Conservation (phyloP, 35 echinoderm and acorn worm genomes). For the Apostichopus japonicus region DNA sequence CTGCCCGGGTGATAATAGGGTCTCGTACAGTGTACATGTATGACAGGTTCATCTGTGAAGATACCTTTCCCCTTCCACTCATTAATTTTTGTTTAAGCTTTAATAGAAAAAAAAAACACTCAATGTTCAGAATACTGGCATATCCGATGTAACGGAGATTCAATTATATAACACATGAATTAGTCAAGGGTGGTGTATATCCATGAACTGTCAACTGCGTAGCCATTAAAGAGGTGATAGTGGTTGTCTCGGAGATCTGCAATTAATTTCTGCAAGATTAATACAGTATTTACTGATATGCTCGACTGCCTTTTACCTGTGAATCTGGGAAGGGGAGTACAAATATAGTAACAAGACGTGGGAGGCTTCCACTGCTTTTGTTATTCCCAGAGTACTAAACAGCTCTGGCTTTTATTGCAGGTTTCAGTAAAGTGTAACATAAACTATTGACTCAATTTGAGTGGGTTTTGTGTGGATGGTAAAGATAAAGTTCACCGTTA, state of each 20-base stretch:
- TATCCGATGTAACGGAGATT: not conserved
- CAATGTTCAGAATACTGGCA: not conserved
- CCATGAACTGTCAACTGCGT: not conserved
- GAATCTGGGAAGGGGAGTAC: not conserved
- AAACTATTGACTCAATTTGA: not conserved
- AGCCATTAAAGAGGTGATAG: not conserved
- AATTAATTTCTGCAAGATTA: constrained; percentile 11
- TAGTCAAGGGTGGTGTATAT: not conserved
- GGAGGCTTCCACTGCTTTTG: constrained; percentile 6
- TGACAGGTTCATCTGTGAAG: no score
- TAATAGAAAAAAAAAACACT: no score
- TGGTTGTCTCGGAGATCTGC: not conserved
- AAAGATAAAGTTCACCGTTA: not conserved
- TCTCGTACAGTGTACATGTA: no score
- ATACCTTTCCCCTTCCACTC: no score
- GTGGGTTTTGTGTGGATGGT: not conserved
- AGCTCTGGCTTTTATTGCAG: not conserved
- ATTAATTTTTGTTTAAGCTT: no score
- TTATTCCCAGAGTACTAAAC: not conserved
- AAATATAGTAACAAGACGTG: constrained; percentile 32
- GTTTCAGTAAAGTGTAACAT: not conserved
- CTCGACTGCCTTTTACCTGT: not conserved
- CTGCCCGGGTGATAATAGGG: no score
- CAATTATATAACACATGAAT: not conserved
- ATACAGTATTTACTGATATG: constrained; percentile 2